Conservation (phyloP, 2,113 vertebrate species). For the Callocephalon fimbriatum region DNA sequence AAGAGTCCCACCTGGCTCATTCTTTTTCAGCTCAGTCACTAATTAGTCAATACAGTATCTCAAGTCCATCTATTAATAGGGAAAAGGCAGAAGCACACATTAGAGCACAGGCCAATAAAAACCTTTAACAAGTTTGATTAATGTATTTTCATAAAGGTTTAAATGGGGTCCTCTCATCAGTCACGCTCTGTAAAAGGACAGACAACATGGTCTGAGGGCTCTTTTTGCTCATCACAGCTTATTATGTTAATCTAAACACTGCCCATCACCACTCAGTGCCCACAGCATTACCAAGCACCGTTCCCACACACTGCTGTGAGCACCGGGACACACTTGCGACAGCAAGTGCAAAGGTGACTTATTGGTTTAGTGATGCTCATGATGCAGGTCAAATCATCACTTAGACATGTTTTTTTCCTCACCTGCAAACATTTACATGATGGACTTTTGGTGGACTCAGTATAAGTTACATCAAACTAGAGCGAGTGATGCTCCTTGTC, state of each 20-base stretch:
- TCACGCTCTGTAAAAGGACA: background rate
- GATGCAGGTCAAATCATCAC: background rate
- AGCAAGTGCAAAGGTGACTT: accelerated
- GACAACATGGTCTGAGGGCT: accelerated
- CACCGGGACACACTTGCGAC: background rate
- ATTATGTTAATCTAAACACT: accelerated
- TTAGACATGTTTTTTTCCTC: background rate
- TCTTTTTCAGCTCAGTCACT: background rate
- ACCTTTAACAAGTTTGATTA: background rate
- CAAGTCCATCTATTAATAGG: too few relatives aligned
- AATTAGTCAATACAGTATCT: background rate
- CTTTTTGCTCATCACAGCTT: too few relatives aligned
- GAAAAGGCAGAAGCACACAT: background rate
- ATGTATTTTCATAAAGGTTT: background rate
- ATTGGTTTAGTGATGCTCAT: accelerated
- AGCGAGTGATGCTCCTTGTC: accelerated
- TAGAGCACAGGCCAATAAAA: background rate
- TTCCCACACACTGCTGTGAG: accelerated
- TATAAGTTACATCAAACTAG: too few relatives aligned
- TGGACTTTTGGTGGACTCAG: background rate
- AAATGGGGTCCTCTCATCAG: background rate
- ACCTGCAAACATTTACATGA: background rate
- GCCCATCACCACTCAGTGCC: accelerated
- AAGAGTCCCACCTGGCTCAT: background rate
- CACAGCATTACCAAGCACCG: accelerated